These are phyloP conservation scores for Saxicola maurus DNA, from an alignment of 2,797 vertebrate species.

Conservation along the genomic window DNA sequence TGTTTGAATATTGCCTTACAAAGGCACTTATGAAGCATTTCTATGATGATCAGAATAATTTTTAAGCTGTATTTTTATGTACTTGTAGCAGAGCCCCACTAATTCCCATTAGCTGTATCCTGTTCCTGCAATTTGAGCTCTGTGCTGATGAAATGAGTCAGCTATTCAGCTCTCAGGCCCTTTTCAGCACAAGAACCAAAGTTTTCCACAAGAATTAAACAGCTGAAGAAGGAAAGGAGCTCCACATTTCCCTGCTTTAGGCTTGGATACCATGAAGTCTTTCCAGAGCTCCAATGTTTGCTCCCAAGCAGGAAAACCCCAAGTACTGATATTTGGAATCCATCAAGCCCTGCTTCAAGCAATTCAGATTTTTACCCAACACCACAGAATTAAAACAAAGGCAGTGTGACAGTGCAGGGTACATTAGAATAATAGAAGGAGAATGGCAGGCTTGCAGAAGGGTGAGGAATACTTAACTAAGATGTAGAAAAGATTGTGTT, in stretches of 20 bases:
- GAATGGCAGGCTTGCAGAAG: neutral
- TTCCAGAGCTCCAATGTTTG: too few relatives aligned
- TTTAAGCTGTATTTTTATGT: neutral
- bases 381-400: neutral
- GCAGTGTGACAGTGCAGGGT: neutral
- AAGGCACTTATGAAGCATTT: neutral
- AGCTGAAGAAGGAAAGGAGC: neutral
- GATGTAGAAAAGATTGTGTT: neutral
- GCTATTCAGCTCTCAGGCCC: neutral
- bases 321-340: accelerated
- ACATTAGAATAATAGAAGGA: neutral
- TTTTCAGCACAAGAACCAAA: neutral
- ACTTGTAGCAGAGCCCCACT: neutral
- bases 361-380: neutral
- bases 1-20: neutral
- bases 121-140: neutral
- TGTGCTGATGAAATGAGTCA: neutral
- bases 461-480: neutral
- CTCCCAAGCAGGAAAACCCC: neutral
- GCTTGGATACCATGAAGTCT: too few relatives aligned
- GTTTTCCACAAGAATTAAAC: neutral
- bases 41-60: neutral
- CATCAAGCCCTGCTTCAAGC: neutral
- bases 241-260: neutral
- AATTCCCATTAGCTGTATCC: neutral